These are phyloP conservation scores for Tetragonula clypearis DNA, from an alignment of 1,140 invertebrate genomes.

Conservation along the genomic window DNA sequence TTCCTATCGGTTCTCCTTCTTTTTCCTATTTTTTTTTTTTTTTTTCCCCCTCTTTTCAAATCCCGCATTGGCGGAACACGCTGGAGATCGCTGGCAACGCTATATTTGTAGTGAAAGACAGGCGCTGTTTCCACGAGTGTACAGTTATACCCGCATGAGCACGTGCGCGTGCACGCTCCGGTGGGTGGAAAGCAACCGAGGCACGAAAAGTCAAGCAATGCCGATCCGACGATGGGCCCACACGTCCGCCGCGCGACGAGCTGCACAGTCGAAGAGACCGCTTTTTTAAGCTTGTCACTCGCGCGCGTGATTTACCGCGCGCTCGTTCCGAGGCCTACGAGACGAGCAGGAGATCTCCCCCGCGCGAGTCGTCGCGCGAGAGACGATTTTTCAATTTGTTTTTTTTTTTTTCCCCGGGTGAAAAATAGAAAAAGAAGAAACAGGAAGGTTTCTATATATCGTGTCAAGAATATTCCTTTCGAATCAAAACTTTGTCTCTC, in stretches of 20 bases:
- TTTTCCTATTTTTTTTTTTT: not conserved
- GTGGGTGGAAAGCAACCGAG: constrained; percentile 54
- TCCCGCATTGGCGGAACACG: not conserved
- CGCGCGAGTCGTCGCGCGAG: not conserved
- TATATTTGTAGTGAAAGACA: constrained; percentile 60
- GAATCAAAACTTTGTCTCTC: too few relatives aligned
- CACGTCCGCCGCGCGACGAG: constrained; percentile 42
- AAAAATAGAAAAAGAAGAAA: too few relatives aligned
- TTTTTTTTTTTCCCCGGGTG: too few relatives aligned
- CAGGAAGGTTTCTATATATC: too few relatives aligned
- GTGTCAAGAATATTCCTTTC: too few relatives aligned
- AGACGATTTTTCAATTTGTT: not conserved
- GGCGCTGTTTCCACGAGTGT: constrained; percentile 28
- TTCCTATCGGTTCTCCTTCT: not conserved
- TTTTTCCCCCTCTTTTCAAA: not conserved
- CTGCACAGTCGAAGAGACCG: constrained; percentile 39
- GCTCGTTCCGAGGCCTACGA: constrained; percentile 58
- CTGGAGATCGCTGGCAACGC: not conserved
- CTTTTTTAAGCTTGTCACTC: constrained; percentile 49
- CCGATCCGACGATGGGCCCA: constrained; percentile 51
- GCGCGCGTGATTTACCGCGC: constrained; percentile 48
- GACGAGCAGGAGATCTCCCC: constrained; percentile 9
- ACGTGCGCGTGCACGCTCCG: not conserved
- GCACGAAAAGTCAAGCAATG: constrained; percentile 58
- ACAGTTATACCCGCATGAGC: constrained; percentile 6